These are phyloP conservation scores for Latrodectus hesperus DNA, from an alignment of 2,888 invertebrate genomes.

Conservation along the genomic window DNA sequence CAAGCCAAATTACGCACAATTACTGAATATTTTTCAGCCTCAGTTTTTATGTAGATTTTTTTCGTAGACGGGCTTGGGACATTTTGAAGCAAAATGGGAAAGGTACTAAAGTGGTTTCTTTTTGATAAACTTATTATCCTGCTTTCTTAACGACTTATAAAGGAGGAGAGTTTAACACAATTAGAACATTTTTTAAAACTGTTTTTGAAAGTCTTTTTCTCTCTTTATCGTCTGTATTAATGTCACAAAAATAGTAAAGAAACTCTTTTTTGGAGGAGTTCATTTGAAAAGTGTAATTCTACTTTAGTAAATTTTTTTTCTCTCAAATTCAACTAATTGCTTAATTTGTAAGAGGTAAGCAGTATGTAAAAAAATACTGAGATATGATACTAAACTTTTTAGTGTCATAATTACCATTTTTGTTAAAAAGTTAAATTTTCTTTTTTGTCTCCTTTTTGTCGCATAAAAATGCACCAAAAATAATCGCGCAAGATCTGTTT, in stretches of 20 bases:
- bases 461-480: neutral
- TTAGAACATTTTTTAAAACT: conserved; percentile 33
- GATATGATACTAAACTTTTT: conserved; percentile 20
- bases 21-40: conserved; percentile 44
- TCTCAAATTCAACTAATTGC: conserved; percentile 37
- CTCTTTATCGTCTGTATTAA: conserved; percentile 45
- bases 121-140: conserved; percentile 63
- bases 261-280: conserved; percentile 43
- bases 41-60: conserved; percentile 25
- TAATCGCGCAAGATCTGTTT: too few species aligned
- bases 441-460: neutral
- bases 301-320: conserved; percentile 9
- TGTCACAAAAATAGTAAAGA: conserved; percentile 40
- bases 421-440: neutral
- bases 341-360: conserved; percentile 18
- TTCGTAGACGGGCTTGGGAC: conserved; percentile 28
- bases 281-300: conserved; percentile 34
- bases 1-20: conserved; percentile 65
- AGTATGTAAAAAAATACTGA: conserved; percentile 3
- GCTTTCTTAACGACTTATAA: conserved; percentile 56
- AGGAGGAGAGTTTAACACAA: conserved; percentile 61
- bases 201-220: conserved; percentile 11
- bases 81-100: conserved; percentile 36
- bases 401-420: neutral
- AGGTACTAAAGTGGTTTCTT: conserved; percentile 53